Evolutionary conservation across 2,113 vertebrate species (phyloP), one percentile per base, ranked within the genome.

Genomic region (Xyrauchen texanus): DNA sequence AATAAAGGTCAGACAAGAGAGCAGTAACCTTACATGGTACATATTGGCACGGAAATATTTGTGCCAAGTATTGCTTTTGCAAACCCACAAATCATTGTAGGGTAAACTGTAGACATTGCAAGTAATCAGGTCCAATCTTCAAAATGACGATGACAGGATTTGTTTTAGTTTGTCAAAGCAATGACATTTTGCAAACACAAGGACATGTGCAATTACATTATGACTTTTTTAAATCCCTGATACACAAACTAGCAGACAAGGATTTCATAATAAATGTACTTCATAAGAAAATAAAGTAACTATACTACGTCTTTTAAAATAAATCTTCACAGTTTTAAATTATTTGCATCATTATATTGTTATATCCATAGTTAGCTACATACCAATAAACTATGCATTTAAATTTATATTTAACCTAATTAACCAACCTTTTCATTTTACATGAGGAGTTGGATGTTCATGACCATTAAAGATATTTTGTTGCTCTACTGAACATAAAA

Each of bases 231-330:
- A 1, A 6, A 15, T 6, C 64, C 68, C 67, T 68, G 46, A 65
- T 79, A 83, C 83, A 77, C 87, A 88, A 90, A 90, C 90, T 88
- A 90, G 82, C 82, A 84, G 86, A 84, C 77, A 90, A 75, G 77
- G 75, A 87, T 88, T 85, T 84, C 87, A 91, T 89, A 88, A 87
- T 88, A 90, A 88, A 82, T 83, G 86, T 87, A 84, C 77, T 86
- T 85, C 70, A 86, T 93, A 93, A 86, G 89, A 93, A 93, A 93
- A 93, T 93, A 93, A 92, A 92, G 82, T 83, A 86, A 82, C 84
- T 86, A 74, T 81, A 86, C 86, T 65, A 87, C 80, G 71, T 76
- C 65, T 52, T 79, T 86, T 83, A 46, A 71, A 85, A 85, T 88
- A 88, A 87, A 83, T 91, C 86, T 89, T 92, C 90, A 93, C 87